Conservation (phyloP, 2,888 invertebrate genomes). For the Agriopis marginaria region DNA sequence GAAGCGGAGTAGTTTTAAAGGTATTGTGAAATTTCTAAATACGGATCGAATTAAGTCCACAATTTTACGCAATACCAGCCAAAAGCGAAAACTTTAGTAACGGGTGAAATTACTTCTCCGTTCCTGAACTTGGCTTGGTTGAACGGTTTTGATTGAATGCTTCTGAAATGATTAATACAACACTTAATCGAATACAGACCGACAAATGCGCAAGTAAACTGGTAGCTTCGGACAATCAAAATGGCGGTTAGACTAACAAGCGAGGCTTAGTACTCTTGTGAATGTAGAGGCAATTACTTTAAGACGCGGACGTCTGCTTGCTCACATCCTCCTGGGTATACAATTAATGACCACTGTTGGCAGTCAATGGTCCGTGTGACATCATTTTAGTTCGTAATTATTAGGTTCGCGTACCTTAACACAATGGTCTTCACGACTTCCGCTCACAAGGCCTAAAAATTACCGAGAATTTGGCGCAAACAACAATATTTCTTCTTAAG, state of each 20-base stretch:
- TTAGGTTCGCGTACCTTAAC: constrained; percentile 44
- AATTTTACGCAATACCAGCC: constrained; percentile 49
- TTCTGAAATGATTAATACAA: constrained; percentile 33
- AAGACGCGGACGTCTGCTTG: constrained; percentile 39
- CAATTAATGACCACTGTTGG: constrained; percentile 47
- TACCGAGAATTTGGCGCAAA: constrained; percentile 31
- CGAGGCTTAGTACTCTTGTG: constrained; percentile 27
- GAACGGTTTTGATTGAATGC: constrained; percentile 45
- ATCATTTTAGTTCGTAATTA: constrained; percentile 49
- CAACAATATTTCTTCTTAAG: constrained; percentile 28
- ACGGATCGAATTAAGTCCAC: constrained; percentile 50
- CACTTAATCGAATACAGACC: constrained; percentile 13
- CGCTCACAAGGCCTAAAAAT: constrained; percentile 40
- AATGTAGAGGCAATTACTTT: constrained; percentile 47
- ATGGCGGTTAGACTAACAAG: constrained; percentile 30
- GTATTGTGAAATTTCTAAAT: constrained; percentile 53
- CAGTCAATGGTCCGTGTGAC: constrained; percentile 46
- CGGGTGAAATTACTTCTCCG: constrained; percentile 49
- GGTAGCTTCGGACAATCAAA: constrained; percentile 22
- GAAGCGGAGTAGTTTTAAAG: constrained; percentile 45
- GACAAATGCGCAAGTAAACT: constrained; percentile 16
- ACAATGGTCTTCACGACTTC: constrained; percentile 45
- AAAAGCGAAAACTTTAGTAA: constrained; percentile 53
- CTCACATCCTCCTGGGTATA: constrained; percentile 39
- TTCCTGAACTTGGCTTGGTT: constrained; percentile 54